Evolutionary conservation across 2,113 vertebrate genomes (phyloP), one percentile per base, ranked within the genome.

Genomic region (Crotalus viridis): DNA sequence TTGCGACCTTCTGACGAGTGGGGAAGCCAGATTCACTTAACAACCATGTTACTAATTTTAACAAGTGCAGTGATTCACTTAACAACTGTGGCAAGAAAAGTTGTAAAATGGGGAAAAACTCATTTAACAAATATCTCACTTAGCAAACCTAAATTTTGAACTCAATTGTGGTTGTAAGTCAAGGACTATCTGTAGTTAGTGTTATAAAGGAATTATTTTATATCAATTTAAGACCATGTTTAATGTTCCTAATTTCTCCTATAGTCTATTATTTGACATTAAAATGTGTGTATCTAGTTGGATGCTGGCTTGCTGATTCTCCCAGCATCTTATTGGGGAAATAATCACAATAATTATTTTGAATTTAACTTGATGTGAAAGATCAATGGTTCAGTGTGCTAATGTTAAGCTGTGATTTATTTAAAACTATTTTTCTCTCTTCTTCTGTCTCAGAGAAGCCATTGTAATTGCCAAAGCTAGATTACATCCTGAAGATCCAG

Each of bases 381-480:
- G 17, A 81, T 39, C 81, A 85, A 3, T 74, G 15, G 4, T 2
- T 28, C 57, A 85, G 13, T 21, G 46, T 51, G n/a, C 21, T 24
- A n/a, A 33, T 56, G 10, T 43, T 55, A 74, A 22, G 88, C 5
- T 86, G 91, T 61, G 86, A 1, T 17, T 51, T 74, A 17, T 89
- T 46, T 89, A 43, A 85, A 39, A 28, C 2, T n/a, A 17, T 0
- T 95, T 93, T 94, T 28, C 15, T 10, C 94, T 85, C 15, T 10
- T n/a, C 21, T n/a, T 85, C 88, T 96, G 51, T 87, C 56, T 95
- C 95, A 99, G 99, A 96, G 99, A 99, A 97, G 99, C 99, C 74
- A 98, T 99, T 85, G 98, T 98, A 2, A 96, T 99, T 95, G 99
- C 98, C 17, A 99, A 99, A 96, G 98, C 99, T 91, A 96, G 99